These are phyloP conservation scores for Trichacis sp. DNA, from an alignment of 2,888 invertebrate genomes.

Conservation along the genomic window DNA sequence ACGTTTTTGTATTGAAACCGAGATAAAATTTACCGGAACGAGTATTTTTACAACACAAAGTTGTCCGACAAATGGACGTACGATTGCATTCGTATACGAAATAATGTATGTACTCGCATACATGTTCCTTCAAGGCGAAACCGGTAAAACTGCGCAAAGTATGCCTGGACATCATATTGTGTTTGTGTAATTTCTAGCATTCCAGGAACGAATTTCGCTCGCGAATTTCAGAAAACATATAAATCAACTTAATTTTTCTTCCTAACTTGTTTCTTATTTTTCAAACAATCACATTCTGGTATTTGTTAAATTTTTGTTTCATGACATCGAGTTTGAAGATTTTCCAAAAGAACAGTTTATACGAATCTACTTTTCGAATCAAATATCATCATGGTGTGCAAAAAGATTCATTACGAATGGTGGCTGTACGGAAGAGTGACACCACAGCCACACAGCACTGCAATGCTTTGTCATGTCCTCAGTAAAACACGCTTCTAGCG, in stretches of 20 bases:
- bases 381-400: conserved; percentile 12
- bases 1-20: conserved; percentile 11
- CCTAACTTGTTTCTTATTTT: no score
- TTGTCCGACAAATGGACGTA: conserved; percentile 54
- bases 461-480: conserved; percentile 18
- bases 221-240: no score
- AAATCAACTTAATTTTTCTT: no score
- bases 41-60: conserved; percentile 38
- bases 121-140: conserved; percentile 33
- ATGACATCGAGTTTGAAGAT: no score
- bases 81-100: conserved; percentile 43
- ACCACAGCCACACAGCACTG: conserved; percentile 8
- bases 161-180: conserved; percentile 9
- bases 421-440: conserved; percentile 37
- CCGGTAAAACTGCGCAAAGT: conserved; percentile 36
- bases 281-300: no score
- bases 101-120: conserved; percentile 16
- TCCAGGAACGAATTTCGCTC: no score
- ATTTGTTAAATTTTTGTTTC: no score
- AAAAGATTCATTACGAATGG: conserved; percentile 27
- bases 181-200: conserved; percentile 36
- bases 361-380: no score
- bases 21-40: conserved; percentile 34
- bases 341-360: no score
- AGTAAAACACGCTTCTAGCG: background rate